These are phyloP conservation scores for Thumatha senex DNA, from an alignment of 2,888 invertebrate species.

Conservation along the genomic window DNA sequence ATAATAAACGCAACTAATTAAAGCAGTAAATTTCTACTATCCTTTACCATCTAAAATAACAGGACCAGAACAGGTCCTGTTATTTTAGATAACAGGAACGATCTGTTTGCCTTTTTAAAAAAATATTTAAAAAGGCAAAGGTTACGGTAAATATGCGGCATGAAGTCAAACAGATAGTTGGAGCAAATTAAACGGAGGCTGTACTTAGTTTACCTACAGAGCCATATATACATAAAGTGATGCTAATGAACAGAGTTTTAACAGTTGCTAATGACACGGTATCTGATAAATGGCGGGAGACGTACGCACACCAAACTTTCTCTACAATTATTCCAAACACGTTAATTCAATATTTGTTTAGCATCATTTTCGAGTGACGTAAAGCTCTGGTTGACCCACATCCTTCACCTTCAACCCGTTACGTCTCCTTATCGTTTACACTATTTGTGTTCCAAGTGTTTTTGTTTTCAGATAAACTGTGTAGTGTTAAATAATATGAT, in stretches of 20 bases:
- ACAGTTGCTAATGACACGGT: slow-evolving; percentile 34
- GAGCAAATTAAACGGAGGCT: slow-evolving; percentile 9
- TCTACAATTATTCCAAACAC: slow-evolving; percentile 73
- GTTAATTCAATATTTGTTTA: slow-evolving; percentile 80
- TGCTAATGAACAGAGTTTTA: slow-evolving; percentile 38
- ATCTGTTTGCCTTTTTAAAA: too few relatives aligned
- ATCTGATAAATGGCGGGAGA: slow-evolving; percentile 36
- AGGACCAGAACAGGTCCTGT: too few relatives aligned
- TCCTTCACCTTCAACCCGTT: slow-evolving; percentile 59
- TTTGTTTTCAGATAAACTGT: slow-evolving; percentile 22
- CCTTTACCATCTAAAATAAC: background rate
- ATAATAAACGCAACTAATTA: too few relatives aligned
- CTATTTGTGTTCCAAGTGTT: slow-evolving; percentile 28
- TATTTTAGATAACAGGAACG: too few relatives aligned
- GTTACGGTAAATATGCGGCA: slow-evolving; percentile 18
- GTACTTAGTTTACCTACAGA: slow-evolving; percentile 24
- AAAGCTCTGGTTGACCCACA: slow-evolving; percentile 57
- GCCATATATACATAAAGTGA: slow-evolving; percentile 41
- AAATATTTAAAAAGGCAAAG: too few relatives aligned
- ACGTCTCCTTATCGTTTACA: slow-evolving; percentile 41
- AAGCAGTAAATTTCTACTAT: background rate
- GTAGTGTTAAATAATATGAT: slow-evolving; percentile 27
- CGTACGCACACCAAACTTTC: slow-evolving; percentile 57
- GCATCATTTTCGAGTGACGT: slow-evolving; percentile 56
- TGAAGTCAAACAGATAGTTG: slow-evolving; percentile 31